A percentile compares a stretch with the other conserved stretches of the same genome.
These are phyloP conservation scores for Orchestia grillus DNA, from an alignment of 1,140 invertebrate species.

Conservation along the genomic window DNA sequence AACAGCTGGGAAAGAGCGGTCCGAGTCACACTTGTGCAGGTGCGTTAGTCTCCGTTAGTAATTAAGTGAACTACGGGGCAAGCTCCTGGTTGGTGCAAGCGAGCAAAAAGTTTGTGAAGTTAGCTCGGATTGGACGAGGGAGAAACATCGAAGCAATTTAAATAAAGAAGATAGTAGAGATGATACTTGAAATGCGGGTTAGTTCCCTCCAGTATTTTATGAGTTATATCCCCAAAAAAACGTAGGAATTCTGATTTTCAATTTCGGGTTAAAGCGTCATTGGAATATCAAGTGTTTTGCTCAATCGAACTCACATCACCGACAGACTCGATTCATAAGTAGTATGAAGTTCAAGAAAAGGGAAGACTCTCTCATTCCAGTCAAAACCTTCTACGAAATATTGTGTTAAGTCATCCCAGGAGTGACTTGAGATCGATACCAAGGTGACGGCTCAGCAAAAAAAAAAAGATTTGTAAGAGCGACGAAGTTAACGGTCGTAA, in stretches of 20 bases:
- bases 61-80: not conserved
- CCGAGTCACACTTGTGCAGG: not conserved
- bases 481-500: too few species aligned
- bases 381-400: too few species aligned
- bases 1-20: not conserved
- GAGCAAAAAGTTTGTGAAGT: not conserved
- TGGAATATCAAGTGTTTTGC: too few species aligned
- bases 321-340: too few species aligned
- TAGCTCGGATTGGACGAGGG: not conserved
- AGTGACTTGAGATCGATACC: too few species aligned
- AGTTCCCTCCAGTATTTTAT: not conserved
- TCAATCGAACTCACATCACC: too few species aligned
- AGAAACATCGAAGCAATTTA: not conserved
- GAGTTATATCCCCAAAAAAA: not conserved
- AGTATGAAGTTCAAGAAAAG: too few species aligned
- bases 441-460: too few species aligned
- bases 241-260: not conserved
- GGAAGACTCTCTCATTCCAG: too few species aligned
- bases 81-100: not conserved
- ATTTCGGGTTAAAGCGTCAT: not conserved
- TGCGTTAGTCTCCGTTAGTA: not conserved
- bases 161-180: not conserved
- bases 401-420: too few species aligned
- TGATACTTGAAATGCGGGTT: not conserved
- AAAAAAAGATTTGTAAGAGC: too few species aligned